phyloP scores from a whole-genome alignment of 2,113 vertebrate species.

The Centrocercus urophasianus region DNA sequence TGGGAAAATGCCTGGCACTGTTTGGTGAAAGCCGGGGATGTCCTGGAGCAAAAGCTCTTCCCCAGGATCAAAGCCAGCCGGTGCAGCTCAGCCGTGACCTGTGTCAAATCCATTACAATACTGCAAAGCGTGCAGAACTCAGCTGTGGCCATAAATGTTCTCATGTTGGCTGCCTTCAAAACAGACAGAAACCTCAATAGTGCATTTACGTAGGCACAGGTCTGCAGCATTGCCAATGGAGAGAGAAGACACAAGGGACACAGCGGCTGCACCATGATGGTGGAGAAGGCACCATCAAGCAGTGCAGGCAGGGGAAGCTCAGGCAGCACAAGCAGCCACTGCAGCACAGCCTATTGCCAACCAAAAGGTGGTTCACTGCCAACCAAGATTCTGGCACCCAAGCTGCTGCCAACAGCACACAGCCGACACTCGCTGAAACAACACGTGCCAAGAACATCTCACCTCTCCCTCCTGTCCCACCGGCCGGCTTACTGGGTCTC shows the following conservation, averaged over 20 bases:
- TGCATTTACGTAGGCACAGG: not conserved
- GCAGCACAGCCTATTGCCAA: not conserved
- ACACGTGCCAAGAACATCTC: not conserved
- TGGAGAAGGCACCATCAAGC: not conserved
- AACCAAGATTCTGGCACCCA: not conserved
- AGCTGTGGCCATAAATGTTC: not conserved
- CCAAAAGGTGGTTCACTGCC: not conserved
- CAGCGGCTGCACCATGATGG: not conserved
- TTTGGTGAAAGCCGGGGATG: accelerated
- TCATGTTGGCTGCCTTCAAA: not conserved
- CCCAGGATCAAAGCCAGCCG: not conserved
- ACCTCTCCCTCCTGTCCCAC: conserved; percentile 59
- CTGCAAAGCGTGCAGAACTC: conserved; percentile 3
- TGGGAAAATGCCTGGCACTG: not conserved
- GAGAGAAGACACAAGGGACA: not conserved
- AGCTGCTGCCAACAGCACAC: not conserved
- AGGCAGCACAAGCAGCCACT: not conserved
- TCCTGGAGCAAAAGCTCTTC: not conserved
- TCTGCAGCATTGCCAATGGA: not conserved
- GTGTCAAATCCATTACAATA: conserved; percentile 24
- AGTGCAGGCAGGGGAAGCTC: not conserved
- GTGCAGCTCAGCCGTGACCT: conserved; percentile 25
- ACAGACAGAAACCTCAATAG: conserved; percentile 20
- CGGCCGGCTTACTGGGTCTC: conserved; percentile 1
- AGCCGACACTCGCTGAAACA: accelerated